Base-by-base conservation (phyloP, 2,888 invertebrate species). In the Timandra comae region DNA sequence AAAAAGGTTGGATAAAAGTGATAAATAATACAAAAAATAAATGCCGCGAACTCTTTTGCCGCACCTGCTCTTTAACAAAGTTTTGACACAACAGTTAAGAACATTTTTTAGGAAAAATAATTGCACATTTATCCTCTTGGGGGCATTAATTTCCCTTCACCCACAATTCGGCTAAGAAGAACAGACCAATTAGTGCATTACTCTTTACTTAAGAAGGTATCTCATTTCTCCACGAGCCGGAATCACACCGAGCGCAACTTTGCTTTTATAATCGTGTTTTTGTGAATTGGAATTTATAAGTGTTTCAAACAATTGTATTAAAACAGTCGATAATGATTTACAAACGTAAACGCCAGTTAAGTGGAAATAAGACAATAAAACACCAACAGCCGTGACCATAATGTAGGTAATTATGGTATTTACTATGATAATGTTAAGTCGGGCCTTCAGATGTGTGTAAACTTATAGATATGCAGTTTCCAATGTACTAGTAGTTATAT, bases 71-170 rank as follows among this genome's bases (percentile, higher is more conserved):
- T 49, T 48, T 50, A 63, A 60, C 63, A 75, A 78, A 79, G 70
- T 78, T 76, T 76, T 76, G 78, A 76, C 70, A 69, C 65, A 53
- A 52, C 57, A 62, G 58, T 69, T 68, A 66, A 51, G 58, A 69
- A 61, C 53, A 62, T 69, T 72, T 73, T 76, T 76, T 56, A 48
- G 43, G 63, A 64, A 73, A 76, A 82, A 84, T 78, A 78, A 81
- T 76, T 71, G 68, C 68, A 57, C 57, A 50, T 72, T 82, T 75
- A 81, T 76, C 70, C 75, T 69, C 73, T 59, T 46, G 64, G 48
- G 68, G 65, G 73, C 71, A 79, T 77, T 80, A 71, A 76, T 79
- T 77, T 73, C 69, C 77, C 74, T 71, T 77, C 75, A 70, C 60
- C 67, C 67, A 53, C 67, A 56, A 76, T 75, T 67, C 63, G 44